Conservation (phyloP, 2,888 invertebrate genomes). For the Cerastoderma edule region DNA sequence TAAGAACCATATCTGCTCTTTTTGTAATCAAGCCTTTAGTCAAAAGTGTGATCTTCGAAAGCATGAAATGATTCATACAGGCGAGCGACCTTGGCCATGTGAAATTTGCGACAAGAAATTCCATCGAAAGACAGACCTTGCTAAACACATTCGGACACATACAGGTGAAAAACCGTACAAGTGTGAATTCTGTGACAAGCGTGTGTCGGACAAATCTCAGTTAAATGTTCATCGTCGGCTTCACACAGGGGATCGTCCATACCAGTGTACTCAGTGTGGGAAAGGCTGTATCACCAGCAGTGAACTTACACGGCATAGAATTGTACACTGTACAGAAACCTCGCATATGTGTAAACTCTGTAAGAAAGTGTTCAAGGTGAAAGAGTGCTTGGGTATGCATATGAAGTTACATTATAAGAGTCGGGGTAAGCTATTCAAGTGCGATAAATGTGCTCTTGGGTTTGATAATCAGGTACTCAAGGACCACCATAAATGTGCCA, state of each 20-base stretch:
- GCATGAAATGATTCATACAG: constrained; percentile 60
- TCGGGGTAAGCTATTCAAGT: constrained; percentile 42
- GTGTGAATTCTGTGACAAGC: constrained; percentile 60
- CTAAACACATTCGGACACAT: constrained; percentile 54
- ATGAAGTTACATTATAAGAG: constrained; percentile 58
- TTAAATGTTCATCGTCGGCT: constrained; percentile 56
- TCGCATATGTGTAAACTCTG: constrained; percentile 42
- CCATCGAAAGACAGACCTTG: constrained; percentile 55
- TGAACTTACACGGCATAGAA: constrained; percentile 49
- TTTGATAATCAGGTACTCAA: constrained; percentile 44
- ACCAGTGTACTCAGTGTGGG: constrained; percentile 53
- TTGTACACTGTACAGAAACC: constrained; percentile 32
- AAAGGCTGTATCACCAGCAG: constrained; percentile 59
- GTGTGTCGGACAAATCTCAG: constrained; percentile 62
- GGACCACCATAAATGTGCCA: constrained; percentile 45
- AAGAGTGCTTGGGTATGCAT: constrained; percentile 58
- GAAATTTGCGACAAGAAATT: constrained; percentile 58
- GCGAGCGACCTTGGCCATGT: constrained; percentile 57
- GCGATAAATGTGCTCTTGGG: constrained; percentile 56
- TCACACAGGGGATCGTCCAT: constrained; percentile 57
- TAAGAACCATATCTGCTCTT: constrained; percentile 58
- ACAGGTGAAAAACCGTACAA: constrained; percentile 60
- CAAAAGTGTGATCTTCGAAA: constrained; percentile 57
- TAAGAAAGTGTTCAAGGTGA: constrained; percentile 49
- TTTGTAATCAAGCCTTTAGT: constrained; percentile 56